Conservation (phyloP, 2,113 vertebrate genomes). For the Eonycteris spelaea region DNA sequence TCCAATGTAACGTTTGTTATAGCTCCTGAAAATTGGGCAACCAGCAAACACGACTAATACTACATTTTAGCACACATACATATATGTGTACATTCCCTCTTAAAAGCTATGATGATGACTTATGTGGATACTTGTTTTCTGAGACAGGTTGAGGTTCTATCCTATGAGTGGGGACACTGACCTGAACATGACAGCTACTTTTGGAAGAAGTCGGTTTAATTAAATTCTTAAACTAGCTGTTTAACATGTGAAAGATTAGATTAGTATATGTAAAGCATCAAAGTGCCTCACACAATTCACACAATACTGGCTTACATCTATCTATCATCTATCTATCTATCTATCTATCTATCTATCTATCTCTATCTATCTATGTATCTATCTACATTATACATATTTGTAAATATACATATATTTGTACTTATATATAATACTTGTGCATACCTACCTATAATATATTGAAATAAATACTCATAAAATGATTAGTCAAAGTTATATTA, state of each 20-base stretch:
- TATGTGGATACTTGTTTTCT: not conserved
- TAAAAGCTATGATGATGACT: not conserved
- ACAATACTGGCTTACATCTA: not conserved
- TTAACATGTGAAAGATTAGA: not conserved
- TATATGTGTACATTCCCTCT: not conserved
- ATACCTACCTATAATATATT: not conserved
- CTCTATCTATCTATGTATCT: too few species aligned
- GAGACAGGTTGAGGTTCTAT: not conserved
- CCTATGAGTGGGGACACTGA: not conserved
- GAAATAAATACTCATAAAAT: not conserved
- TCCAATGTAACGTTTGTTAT: not conserved
- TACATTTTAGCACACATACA: not conserved
- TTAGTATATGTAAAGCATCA: not conserved
- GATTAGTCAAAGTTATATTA: not conserved
- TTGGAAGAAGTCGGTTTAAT: not conserved
- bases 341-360: too few species aligned
- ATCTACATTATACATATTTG: too few species aligned
- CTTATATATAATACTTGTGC: not conserved
- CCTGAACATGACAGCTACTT: not conserved
- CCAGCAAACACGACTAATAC: not conserved
- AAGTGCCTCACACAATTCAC: not conserved
- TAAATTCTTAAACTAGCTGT: conserved; percentile 7
- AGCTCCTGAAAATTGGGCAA: not conserved
- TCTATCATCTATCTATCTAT: not conserved
- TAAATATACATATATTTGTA: not conserved